Base-by-base conservation (phyloP, 2,113 vertebrate genomes). In the Elgaria multicarinata region DNA sequence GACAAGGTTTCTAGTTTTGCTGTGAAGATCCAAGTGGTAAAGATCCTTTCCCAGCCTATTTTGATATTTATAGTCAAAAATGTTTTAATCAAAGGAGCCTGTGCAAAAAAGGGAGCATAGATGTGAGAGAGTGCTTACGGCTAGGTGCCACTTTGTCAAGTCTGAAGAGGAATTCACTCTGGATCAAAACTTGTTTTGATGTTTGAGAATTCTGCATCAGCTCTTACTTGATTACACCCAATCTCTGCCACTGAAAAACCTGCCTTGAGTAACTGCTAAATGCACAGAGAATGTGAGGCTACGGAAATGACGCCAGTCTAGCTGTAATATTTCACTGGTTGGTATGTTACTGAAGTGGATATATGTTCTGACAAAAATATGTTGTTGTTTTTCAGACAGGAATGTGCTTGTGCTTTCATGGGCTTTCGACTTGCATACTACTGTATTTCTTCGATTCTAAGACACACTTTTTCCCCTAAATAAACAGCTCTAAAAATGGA, bases 161-260 rank as follows among this genome's bases (percentile, higher is more conserved):
- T 46, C 83, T 84, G 83, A 84, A 50, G 42, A 33, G 50, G 84
- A 58, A 86, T 62, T 31, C n/a, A 31, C 36, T 42, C 36, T 42
- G 50, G 71, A 86, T n/a, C 33, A 86, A 75, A 75, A 75, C 50
- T 62, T 75, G 71, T 86, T 86, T 74, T 85, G 83, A 85, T 72
- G 36, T 75, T 55, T 75, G 36, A 62, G 50, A 86, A 75, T 36
- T 86, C 84, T 20, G 8, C 36, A 86, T 31, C 76, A 71, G n/a
- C 53, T 62, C 46, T 88, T 55, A 88, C 79, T 88, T 55, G 33
- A 67, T 53, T 58, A 42, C 67, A 69, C 18, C 24, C n/a, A n/a
- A 55, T 69, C 72, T 42, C n/a, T 55, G 77, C 69, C 24, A 36
- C 86, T 55, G 64, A 55, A 71, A 83, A 87, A 53, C 44, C 8